Base-by-base conservation (phyloP, 2,797 vertebrate species). In the Sarcophilus harrisii region DNA sequence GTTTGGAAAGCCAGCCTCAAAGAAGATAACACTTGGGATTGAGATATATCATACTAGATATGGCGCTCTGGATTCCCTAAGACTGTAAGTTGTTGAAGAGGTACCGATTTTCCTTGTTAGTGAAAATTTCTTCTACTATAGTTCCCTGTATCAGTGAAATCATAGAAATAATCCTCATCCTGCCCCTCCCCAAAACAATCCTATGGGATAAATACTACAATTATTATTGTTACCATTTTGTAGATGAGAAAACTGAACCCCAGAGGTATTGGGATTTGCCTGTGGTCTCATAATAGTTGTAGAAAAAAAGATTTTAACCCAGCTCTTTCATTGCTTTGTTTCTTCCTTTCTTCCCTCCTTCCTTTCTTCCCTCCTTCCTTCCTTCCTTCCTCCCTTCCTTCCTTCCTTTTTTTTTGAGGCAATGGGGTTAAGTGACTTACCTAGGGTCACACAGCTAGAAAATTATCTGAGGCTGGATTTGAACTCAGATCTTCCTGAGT, bases 271-370 rank as follows among this genome's bases (percentile, higher is more conserved):
- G 27, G 59, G 73, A 12, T 24, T n/a, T 11, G n/a, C 11, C 16
- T 54, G 2, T 21, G 0, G n/a, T 55, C 14, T 1, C 0, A 73
- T 54, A 55, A 10, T 73, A 73, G 16, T 11, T 73, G 4, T 38
- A 38, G 12, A n/a, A 73, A 18, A 18, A 73, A 73, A n/a, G 66
- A 73, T 73, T 38, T 66, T 73, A 73, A 55, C 32, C n/a, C 81
- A 11, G n/a, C 30, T 0, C 57, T 29, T 58, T 58, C 73, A 8
- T 45, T n/a, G 5, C 13, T 21, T 30, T 21, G 30, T 58, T 12
- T 1, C 4, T 38, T 4, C 9, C 27, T 28, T 38, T 49, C 28
- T 38, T 54, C 57, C 21, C 5, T 2, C 89, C 45, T 52, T 9
- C 27, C 32, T 32, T 11, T 21, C 0, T 30, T 14, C 18, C 4